Conservation (phyloP, 2,113 vertebrate genomes). For the Chelonoidis abingdonii region DNA sequence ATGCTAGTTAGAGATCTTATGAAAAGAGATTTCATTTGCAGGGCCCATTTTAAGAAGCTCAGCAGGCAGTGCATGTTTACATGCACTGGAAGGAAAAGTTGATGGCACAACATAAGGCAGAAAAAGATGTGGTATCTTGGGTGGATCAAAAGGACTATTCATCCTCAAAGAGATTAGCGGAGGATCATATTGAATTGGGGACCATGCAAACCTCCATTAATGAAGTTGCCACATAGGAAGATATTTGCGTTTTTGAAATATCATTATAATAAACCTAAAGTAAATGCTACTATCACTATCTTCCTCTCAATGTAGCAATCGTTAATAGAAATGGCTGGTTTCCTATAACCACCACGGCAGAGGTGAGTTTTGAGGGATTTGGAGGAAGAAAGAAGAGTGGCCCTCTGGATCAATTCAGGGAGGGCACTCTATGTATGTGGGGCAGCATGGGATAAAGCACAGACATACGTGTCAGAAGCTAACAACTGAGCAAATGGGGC, state of each 20-base stretch:
- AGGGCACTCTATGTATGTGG: neutral
- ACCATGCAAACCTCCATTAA: neutral
- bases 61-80: neutral
- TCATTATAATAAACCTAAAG: neutral
- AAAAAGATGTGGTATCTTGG: neutral
- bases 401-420: neutral
- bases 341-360: neutral
- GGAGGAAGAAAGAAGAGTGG: neutral
- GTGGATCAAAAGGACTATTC: neutral
- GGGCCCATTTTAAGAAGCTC: neutral
- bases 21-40: neutral
- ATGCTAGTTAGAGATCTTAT: neutral
- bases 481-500: neutral
- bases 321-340: neutral
- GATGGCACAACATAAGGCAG: neutral
- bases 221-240: neutral
- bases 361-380: neutral
- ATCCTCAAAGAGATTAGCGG: neutral
- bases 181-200: neutral
- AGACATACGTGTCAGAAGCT: neutral
- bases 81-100: neutral
- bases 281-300: rapidly evolving
- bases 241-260: neutral
- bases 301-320: neutral
- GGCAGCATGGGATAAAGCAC: neutral